Conservation (phyloP, 2,797 vertebrate genomes). For the Molossus alvarezi region DNA sequence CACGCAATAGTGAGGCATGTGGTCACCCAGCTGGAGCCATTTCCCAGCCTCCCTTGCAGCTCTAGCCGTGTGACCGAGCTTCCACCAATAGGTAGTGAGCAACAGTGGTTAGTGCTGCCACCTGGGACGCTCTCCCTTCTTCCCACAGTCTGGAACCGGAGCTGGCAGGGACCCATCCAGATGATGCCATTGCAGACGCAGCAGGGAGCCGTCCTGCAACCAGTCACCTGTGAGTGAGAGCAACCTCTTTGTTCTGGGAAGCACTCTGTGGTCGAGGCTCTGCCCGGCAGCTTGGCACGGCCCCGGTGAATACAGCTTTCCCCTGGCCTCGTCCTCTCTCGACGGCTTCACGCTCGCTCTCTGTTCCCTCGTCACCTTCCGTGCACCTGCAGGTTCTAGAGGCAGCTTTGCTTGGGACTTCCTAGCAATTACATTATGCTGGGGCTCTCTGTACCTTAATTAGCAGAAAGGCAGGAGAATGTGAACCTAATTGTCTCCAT, state of each 20-base stretch:
- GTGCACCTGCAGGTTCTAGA: background rate
- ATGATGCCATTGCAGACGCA: too few species aligned
- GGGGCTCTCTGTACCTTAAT: background rate
- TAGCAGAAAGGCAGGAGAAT: background rate
- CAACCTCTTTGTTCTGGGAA: background rate
- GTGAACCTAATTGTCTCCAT: background rate
- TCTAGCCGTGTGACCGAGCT: background rate
- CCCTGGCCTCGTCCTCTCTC: background rate
- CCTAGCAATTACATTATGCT: background rate
- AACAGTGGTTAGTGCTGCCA: background rate
- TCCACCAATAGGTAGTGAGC: background rate
- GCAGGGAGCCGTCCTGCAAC: background rate
- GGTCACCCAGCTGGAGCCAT: background rate
- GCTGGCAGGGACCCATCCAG: background rate
- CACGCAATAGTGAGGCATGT: rapidly evolving
- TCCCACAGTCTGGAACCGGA: background rate
- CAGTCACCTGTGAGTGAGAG: background rate
- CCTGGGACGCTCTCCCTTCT: background rate
- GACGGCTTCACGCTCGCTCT: background rate
- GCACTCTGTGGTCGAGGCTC: background rate
- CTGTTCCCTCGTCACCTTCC: background rate
- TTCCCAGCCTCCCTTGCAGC: background rate
- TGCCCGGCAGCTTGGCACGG: background rate
- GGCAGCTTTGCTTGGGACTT: background rate
- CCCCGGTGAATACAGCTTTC: background rate